Base-by-base conservation (phyloP, 2,888 invertebrate species). In the Buathra laborator region DNA sequence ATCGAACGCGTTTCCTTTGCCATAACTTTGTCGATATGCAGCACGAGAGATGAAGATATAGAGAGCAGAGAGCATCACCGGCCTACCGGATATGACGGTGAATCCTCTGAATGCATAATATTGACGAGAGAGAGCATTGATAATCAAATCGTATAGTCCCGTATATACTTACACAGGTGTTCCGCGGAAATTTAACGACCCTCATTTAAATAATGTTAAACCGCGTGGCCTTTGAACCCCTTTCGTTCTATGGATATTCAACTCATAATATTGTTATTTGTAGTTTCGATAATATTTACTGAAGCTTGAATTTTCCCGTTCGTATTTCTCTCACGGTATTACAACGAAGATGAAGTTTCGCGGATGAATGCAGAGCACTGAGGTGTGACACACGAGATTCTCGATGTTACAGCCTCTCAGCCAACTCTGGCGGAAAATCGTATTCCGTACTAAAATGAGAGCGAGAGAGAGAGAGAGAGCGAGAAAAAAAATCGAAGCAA, bases 401-500 rank as follows among this genome's bases (percentile, higher is more conserved):
- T 62, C 59, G 74, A 74, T 29, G 56, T 56, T 24, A 12, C 4
- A 53, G 53, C 9, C 16, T 68, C 29, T 16, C 14, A 37, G 64
- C 53, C 56, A 83, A 75, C 19, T 75, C 46, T 56, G 59, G n/a
- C 10, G 53, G 48, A 56, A 68, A 81, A 77, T 80, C 43, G 76
- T 37, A 29, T 48, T 76, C 43, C 29, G 1, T 14, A 9, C 24
- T 24, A 62, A 62, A 29, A 32, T 14, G 14, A 1, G 12, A 14
- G 12, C 0, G 48, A 12, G n/a, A 48, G 48, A 48, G 48, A 7
- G 14, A 32, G 43, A 43, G 16, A 67, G 24, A 16, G 37, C n/a
- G 48, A n/a, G 70, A 70, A 66, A 75, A 24, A 64, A 79, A 72
- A 67, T 51, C 70, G 66, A 62, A 59, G 51, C 80, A 46, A 81